Conservation (phyloP, 1,140 invertebrate species). For the Armadillidium nasatum region DNA sequence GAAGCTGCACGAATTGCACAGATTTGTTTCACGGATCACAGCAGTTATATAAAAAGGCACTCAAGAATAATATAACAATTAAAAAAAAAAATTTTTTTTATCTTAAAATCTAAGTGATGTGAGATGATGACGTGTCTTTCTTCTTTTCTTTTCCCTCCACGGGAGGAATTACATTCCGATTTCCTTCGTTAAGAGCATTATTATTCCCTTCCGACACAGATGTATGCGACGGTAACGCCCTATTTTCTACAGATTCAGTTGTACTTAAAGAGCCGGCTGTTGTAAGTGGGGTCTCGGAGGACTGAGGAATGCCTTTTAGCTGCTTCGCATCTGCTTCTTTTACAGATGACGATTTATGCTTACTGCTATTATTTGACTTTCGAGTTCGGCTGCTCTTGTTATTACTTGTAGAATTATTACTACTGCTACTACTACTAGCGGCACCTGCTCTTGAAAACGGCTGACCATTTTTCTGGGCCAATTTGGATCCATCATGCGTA, state of each 20-base stretch:
- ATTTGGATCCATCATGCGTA: background rate
- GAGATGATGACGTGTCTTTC: background rate
- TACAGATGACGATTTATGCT: background rate
- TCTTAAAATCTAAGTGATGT: background rate
- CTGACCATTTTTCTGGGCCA: background rate
- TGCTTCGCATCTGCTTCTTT: background rate
- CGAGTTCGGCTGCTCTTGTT: background rate
- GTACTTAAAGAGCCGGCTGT: background rate
- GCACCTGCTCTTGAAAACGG: background rate
- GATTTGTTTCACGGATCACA: slow-evolving; percentile 1
- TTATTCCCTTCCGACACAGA: slow-evolving; percentile 1
- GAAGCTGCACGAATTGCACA: slow-evolving; percentile 8
- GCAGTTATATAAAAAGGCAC: background rate
- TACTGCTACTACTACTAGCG: background rate
- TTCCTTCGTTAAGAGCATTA: background rate
- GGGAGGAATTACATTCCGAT: background rate
- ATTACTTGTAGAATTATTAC: background rate
- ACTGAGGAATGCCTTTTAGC: background rate
- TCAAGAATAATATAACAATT: background rate
- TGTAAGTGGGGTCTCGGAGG: background rate
- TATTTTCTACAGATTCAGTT: background rate
- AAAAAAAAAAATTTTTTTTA: background rate
- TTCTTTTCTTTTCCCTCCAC: background rate
- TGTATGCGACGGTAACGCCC: background rate
- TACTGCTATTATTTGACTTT: background rate